A percentile compares a stretch with the other conserved stretches of the same genome.
phyloP scores from a whole-genome alignment of 2,888 invertebrate species.

The Mycalesis mineus region DNA sequence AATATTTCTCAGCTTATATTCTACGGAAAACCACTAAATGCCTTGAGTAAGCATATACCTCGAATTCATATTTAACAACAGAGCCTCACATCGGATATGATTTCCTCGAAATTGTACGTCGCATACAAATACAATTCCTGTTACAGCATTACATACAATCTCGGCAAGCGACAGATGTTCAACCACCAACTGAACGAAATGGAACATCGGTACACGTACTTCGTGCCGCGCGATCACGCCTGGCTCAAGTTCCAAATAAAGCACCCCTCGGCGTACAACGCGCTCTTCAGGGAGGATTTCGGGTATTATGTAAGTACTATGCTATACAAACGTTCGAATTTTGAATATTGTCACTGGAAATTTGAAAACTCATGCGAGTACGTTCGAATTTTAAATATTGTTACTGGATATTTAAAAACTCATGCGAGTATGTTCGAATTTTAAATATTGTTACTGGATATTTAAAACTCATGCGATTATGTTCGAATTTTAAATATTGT shows the following conservation, averaged over 20 bases:
- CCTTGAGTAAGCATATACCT: no score
- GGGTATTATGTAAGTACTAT: conserved; percentile 85
- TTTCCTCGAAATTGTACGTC: not conserved
- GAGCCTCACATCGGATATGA: not conserved
- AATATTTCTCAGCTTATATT: no score
- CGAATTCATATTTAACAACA: no score
- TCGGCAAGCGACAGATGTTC: conserved; percentile 86
- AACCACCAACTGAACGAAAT: conserved; percentile 87
- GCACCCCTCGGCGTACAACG: conserved; percentile 89
- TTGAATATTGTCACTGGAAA: not conserved
- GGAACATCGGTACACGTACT: conserved; percentile 90
- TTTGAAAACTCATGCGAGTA: not conserved
- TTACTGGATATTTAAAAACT: no score
- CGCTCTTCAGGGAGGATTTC: conserved; percentile 88
- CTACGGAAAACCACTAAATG: no score
- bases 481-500: no score
- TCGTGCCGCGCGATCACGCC: conserved; percentile 93
- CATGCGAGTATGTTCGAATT: no score
- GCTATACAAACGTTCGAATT: not conserved
- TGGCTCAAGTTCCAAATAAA: conserved; percentile 88
- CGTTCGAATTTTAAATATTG: no score
- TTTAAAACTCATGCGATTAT: no score
- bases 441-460: no score
- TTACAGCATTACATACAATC: conserved; percentile 84
- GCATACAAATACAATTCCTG: conserved; percentile 17